These are phyloP conservation scores for Pristiophorus japonicus DNA, from an alignment of 2,113 vertebrate genomes.

Conservation along the genomic window DNA sequence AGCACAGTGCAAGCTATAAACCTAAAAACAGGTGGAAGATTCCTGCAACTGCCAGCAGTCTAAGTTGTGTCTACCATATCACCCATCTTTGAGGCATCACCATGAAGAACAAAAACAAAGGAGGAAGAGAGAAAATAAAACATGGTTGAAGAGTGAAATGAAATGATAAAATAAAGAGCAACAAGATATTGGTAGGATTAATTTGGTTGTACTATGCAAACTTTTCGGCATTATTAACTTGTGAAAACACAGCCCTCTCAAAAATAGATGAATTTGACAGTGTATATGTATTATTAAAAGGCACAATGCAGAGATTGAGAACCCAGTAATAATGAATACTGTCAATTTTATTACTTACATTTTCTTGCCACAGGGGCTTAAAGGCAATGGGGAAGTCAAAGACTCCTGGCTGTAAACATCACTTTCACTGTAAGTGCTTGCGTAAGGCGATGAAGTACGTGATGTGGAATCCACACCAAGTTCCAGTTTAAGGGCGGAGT, in stretches of 20 bases:
- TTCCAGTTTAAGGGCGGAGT: conserved; percentile 64
- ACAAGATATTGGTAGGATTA: no score
- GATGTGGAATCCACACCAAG: conserved; percentile 56
- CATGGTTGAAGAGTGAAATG: no score
- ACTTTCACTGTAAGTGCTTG: conserved; percentile 68
- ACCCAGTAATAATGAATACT: background rate
- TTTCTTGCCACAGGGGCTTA: conserved; percentile 53
- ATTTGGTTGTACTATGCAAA: no score
- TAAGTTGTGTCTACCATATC: background rate
- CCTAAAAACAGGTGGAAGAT: background rate
- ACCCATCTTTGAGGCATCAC: no score
- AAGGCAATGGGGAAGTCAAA: conserved; percentile 57
- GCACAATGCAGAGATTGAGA: background rate
- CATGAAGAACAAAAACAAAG: no score
- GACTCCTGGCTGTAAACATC: conserved; percentile 64
- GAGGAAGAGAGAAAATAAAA: no score
- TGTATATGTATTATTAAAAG: no score
- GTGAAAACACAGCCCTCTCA: no score
- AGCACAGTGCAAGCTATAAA: background rate
- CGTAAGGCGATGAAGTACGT: conserved; percentile 58
- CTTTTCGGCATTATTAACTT: no score
- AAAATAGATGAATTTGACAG: no score
- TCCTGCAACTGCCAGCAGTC: background rate
- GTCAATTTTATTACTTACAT: conserved; percentile 49
- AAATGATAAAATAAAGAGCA: no score